Evolutionary conservation across 2,113 vertebrate genomes (phyloP), one percentile per base, ranked within the genome.

Genomic region (Pterophyllum scalare): DNA sequence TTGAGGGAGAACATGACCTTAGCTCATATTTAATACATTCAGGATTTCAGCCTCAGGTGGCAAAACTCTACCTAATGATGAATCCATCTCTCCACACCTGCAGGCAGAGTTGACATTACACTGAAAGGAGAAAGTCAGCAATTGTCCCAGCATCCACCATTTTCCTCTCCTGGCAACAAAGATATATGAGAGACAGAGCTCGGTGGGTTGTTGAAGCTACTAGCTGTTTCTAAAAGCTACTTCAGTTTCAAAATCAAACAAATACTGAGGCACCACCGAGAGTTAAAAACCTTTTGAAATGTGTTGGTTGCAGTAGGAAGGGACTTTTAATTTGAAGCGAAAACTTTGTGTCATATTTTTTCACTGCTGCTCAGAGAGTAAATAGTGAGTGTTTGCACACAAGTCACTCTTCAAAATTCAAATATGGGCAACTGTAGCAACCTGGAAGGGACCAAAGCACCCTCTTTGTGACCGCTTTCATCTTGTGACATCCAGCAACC

Each of bases 81-180:
- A 57, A 58, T 38, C 46, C 7, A 3, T 12, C 10, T n/a, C 56
- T 17, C 15, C 22, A 9, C 5, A 31, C 59, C 56, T 64, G 11
- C 14, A 88, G 86, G 22, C 17, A 58, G 10, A 81, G 64, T 5
- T 17, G 80, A 82, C 67, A 57, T 87, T 49, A 76, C 33, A n/a
- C 17, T n/a, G 7, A 80, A 38, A 75, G 26, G 56, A 76, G 12
- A 4, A 59, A 57, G 46, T 56, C 35, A 12, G 20, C 19, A 20
- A 72, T 59, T 17, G 22, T 31, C 54, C 7, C 17, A 56, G 28
- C 77, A 43, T 35, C 33, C 31, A 28, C 9, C 10, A 38, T 57
- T 35, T 52, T 3, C 40, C 52, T 56, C 20, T 57, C 13, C 33
- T 35, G 20, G n/a, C 7, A 0, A 5, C 17, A 22, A 54, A 56